Evolutionary conservation across 2,888 invertebrate genomes (phyloP).

Genomic region (Acleris cristana): DNA sequence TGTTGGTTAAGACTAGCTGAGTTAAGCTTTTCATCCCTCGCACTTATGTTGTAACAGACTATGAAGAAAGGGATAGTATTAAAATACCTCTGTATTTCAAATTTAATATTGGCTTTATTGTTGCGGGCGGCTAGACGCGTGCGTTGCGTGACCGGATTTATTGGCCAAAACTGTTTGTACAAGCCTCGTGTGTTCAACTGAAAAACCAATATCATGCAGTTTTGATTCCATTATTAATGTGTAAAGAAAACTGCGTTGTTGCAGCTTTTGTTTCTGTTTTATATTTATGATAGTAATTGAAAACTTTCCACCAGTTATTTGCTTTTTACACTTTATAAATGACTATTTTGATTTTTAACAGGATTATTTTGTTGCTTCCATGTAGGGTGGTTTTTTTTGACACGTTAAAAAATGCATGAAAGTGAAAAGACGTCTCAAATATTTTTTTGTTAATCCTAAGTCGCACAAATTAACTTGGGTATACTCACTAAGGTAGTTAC

Average conservation of each 20-base stretch:
- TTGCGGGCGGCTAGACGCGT: constrained; percentile 52
- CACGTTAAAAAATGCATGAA: too few relatives aligned
- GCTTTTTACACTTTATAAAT: too few relatives aligned
- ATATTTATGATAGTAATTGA: neutral
- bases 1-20: constrained; percentile 51
- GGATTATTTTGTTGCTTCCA: too few relatives aligned
- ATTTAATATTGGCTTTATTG: constrained; percentile 43
- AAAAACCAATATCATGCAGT: constrained; percentile 35
- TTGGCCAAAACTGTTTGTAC: constrained; percentile 45
- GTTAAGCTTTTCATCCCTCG: constrained; percentile 2
- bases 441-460: too few relatives aligned
- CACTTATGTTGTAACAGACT: too few relatives aligned
- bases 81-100: too few relatives aligned
- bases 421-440: too few relatives aligned
- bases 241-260: neutral
- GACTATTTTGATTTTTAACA: too few relatives aligned
- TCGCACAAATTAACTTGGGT: too few relatives aligned
- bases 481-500: too few relatives aligned
- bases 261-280: constrained; percentile 1
- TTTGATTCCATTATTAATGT: constrained; percentile 32
- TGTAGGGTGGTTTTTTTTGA: too few relatives aligned
- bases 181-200: constrained; percentile 43
- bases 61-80: too few relatives aligned
- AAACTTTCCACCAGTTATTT: neutral
- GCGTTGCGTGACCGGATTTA: constrained; percentile 55